Percentiles rank a stretch among this genome's conserved stretches.
These are phyloP conservation scores for Benthosema pterotum DNA, from an alignment of 2,797 vertebrate species.

Conservation along the genomic window DNA sequence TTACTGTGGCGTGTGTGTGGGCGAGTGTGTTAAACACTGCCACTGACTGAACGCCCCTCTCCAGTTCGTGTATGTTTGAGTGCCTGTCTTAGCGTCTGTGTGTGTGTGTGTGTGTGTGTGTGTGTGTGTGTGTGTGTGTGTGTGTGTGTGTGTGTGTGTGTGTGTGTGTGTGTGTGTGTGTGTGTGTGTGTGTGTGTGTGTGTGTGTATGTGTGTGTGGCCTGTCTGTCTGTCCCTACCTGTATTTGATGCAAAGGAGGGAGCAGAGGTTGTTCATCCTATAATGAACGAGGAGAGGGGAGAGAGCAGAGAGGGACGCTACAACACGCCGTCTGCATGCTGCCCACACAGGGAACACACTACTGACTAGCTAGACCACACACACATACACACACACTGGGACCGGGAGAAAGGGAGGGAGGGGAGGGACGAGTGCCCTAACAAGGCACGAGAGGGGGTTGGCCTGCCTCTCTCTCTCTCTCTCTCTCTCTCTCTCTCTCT, in stretches of 20 bases:
- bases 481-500: conserved; percentile 12
- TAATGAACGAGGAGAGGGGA: conserved; percentile 72
- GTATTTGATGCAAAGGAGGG: conserved; percentile 94
- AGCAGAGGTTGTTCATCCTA: conserved; percentile 92
- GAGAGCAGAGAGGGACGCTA: conserved; percentile 52
- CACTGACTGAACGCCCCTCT: too few species aligned
- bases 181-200: conserved; percentile 5
- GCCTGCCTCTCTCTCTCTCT: not conserved
- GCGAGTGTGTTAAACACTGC: not conserved
- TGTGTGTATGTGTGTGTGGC: conserved; percentile 4
- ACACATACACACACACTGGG: not conserved
- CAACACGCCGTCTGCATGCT: conserved; percentile 79
- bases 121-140: conserved; percentile 2
- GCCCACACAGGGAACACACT: conserved; percentile 73
- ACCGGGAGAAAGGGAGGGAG: conserved; percentile 13
- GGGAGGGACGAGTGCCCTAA: conserved; percentile 71
- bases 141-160: not conserved
- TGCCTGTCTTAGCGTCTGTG: not conserved
- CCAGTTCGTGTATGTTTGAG: not conserved
- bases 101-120: conserved; percentile 2
- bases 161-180: not conserved
- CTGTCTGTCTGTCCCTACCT: conserved; percentile 81
- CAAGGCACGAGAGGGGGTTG: conserved; percentile 33
- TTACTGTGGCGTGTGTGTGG: not conserved
- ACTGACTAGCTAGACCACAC: conserved; percentile 16